Evolutionary conservation across 2,888 invertebrate genomes (phyloP).

Genomic region (Agrenia bidenticulata): DNA sequence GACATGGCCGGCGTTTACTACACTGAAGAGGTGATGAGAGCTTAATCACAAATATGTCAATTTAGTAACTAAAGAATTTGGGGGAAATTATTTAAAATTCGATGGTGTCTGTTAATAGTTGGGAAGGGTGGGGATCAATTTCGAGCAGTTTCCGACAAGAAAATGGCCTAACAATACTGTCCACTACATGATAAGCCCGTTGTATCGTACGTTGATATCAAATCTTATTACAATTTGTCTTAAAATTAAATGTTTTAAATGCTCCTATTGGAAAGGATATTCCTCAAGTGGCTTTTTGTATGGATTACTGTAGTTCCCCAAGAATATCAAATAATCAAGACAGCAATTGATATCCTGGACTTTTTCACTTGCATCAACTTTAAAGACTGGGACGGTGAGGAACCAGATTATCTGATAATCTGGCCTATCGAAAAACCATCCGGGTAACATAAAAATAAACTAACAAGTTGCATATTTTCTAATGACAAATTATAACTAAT

Average conservation of each 20-base stretch:
- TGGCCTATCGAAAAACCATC: slow-evolving; percentile 67
- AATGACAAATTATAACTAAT: not conserved
- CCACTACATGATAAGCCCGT: slow-evolving; percentile 66
- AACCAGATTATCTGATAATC: slow-evolving; percentile 66
- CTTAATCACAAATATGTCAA: not conserved
- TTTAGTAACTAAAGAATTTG: too few relatives aligned
- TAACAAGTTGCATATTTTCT: not conserved
- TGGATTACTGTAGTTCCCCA: slow-evolving; percentile 58
- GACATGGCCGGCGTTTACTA: slow-evolving; percentile 65
- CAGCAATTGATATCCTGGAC: slow-evolving; percentile 64
- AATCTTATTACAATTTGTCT: not conserved
- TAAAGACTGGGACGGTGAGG: slow-evolving; percentile 66
- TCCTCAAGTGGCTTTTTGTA: not conserved
- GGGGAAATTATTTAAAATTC: slow-evolving; percentile 5
- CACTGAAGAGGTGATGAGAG: slow-evolving; percentile 57
- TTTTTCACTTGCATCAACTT: slow-evolving; percentile 68
- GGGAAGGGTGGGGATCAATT: slow-evolving; percentile 64
- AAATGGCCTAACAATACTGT: slow-evolving; percentile 67
- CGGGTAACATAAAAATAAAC: too few relatives aligned
- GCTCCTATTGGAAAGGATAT: not conserved
- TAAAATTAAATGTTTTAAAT: too few relatives aligned
- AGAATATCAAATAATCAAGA: slow-evolving; percentile 63
- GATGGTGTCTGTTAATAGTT: slow-evolving; percentile 32
- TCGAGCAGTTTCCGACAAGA: slow-evolving; percentile 67
- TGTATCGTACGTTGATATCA: slow-evolving; percentile 61